Evolutionary conservation across 1,140 invertebrate species (phyloP).

Genomic region (Zaprionus gabonicus): DNA sequence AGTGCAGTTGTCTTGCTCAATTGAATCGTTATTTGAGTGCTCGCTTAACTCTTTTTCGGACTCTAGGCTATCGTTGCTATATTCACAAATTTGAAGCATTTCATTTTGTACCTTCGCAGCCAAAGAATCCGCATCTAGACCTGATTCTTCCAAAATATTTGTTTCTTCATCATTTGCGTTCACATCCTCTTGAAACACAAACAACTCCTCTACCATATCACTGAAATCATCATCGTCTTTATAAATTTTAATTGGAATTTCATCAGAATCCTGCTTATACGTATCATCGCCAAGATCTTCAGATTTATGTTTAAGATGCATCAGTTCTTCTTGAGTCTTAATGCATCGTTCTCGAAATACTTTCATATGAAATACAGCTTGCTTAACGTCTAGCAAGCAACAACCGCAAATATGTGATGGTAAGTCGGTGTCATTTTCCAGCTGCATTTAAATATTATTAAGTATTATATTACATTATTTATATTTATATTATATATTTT

Average conservation of each 20-base stretch:
- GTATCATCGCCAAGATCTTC: background rate
- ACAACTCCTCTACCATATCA: background rate
- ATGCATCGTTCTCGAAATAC: constrained; percentile 55
- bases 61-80: constrained; percentile 23
- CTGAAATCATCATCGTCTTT: background rate
- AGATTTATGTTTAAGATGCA: background rate
- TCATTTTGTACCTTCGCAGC: constrained; percentile 35
- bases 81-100: constrained; percentile 34
- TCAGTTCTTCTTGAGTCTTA: constrained; percentile 46
- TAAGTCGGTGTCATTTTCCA: constrained; percentile 32
- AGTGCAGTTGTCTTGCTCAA: background rate
- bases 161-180: background rate
- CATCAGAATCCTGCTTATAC: background rate
- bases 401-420: constrained; percentile 63
- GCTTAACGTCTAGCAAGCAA: constrained; percentile 58
- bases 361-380: constrained; percentile 37
- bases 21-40: background rate
- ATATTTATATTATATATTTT: background rate
- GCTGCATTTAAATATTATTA: constrained; percentile 23
- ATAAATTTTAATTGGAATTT: background rate
- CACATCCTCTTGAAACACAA: constrained; percentile 5
- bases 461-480: background rate
- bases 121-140: constrained; percentile 37
- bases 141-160: background rate
- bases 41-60: constrained; percentile 1